These are phyloP conservation scores for Ptychoptera albimana DNA, from an alignment of 2,888 invertebrate species.

Conservation along the genomic window DNA sequence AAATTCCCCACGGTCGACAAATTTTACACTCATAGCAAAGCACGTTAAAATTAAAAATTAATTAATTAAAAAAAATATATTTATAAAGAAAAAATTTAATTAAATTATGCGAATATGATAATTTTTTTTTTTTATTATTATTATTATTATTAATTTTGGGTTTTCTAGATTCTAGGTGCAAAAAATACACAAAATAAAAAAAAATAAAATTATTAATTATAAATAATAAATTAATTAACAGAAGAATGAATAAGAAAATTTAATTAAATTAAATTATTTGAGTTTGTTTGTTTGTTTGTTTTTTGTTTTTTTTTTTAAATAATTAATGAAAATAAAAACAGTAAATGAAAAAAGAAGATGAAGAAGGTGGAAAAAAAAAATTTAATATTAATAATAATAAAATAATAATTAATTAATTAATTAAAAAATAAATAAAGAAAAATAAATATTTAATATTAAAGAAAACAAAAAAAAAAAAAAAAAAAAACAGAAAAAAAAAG, in stretches of 20 bases:
- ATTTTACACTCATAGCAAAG: slow-evolving; percentile 2
- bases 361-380: background rate
- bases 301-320: slow-evolving; percentile 3
- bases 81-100: too few species aligned
- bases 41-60: too few species aligned
- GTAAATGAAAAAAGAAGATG: slow-evolving; percentile 1
- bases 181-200: background rate
- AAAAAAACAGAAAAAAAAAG: slow-evolving; percentile 4
- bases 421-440: slow-evolving; percentile 6
- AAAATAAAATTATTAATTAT: too few species aligned
- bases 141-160: background rate
- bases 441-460: slow-evolving; percentile 6
- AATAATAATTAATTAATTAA: slow-evolving; percentile 5
- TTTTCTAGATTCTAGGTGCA: background rate
- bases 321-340: slow-evolving; percentile 1
- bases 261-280: slow-evolving; percentile 1
- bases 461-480: slow-evolving; percentile 1
- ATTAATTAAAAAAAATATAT: too few species aligned
- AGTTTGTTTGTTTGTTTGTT: background rate
- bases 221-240: background rate
- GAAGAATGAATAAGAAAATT: background rate
- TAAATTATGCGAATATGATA: background rate
- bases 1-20: slow-evolving; percentile 3
- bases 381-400: slow-evolving; percentile 3
- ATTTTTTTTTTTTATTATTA: background rate